A percentile compares a stretch with the other conserved stretches of the same genome.
These are phyloP conservation scores for Somateria mollissima DNA, from an alignment of 2,797 vertebrate species.

Conservation along the genomic window DNA sequence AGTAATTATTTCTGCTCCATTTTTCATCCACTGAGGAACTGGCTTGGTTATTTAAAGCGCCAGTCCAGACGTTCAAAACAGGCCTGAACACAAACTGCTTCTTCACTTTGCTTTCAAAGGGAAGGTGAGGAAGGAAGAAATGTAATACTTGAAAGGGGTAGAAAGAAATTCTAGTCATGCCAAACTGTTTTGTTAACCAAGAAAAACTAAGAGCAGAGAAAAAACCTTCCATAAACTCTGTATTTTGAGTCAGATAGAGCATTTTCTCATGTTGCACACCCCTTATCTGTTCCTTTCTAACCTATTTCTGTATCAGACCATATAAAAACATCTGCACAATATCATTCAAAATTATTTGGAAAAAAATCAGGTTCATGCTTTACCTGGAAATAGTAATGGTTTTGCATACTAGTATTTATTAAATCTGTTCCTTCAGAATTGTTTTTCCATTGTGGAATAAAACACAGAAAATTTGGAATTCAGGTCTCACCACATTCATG, in stretches of 20 bases:
- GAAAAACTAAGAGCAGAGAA: neutral
- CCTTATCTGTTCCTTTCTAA: neutral
- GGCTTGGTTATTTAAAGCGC: constrained; percentile 37
- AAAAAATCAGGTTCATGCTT: neutral
- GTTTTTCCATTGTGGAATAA: neutral
- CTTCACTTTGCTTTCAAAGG: neutral
- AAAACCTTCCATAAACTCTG: neutral
- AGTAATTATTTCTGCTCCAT: constrained; percentile 39
- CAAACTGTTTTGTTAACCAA: constrained; percentile 10
- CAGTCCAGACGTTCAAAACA: constrained; percentile 35
- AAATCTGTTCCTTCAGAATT: neutral
- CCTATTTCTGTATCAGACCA: neutral
- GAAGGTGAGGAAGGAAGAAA: constrained; percentile 39
- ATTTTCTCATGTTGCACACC: neutral
- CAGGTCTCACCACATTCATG: neutral
- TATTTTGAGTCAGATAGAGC: neutral
- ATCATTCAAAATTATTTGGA: neutral
- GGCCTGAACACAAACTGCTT: constrained; percentile 23
- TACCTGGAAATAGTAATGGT: neutral
- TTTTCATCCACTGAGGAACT: constrained; percentile 45
- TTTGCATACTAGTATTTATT: neutral
- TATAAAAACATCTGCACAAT: neutral
- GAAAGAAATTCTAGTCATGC: neutral
- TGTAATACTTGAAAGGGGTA: constrained; percentile 1
- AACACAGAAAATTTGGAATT: neutral